Percentiles rank a stretch among this genome's conserved stretches.
Evolutionary conservation across 1,140 invertebrate genomes (phyloP).

Genomic region (Lepidurus couesii): DNA sequence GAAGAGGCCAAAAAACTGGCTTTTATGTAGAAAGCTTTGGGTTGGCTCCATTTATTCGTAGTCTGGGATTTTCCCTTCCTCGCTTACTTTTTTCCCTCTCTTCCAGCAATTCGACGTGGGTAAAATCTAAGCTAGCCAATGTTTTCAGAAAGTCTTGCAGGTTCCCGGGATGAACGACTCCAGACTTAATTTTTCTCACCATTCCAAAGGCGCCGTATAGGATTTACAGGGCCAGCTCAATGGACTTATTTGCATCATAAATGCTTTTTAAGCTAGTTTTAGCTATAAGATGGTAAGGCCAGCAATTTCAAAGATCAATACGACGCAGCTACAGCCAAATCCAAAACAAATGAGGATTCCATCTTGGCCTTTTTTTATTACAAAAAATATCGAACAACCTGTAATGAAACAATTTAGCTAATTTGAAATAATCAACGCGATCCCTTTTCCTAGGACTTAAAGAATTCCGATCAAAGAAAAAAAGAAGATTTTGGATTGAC

Average conservation of each 20-base stretch:
- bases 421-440: too few species aligned
- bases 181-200: background rate
- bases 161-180: background rate
- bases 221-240: background rate
- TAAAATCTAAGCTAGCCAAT: background rate
- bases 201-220: background rate
- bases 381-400: too few species aligned
- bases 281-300: background rate
- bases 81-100: background rate
- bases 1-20: too few species aligned
- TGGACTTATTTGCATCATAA: background rate
- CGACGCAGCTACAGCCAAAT: too few species aligned
- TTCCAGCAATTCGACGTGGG: background rate
- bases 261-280: constrained; percentile 11
- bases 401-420: too few species aligned
- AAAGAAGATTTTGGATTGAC: background rate
- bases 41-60: background rate
- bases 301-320: too few species aligned
- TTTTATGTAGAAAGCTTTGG: background rate
- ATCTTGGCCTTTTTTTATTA: too few species aligned
- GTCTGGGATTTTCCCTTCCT: background rate
- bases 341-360: too few species aligned
- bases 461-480: background rate
- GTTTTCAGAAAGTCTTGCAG: background rate
- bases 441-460: background rate